Evolutionary conservation across 2,888 invertebrate species (phyloP), one percentile per base, ranked within the genome.

Genomic region (Drosophila seclusa): DNA sequence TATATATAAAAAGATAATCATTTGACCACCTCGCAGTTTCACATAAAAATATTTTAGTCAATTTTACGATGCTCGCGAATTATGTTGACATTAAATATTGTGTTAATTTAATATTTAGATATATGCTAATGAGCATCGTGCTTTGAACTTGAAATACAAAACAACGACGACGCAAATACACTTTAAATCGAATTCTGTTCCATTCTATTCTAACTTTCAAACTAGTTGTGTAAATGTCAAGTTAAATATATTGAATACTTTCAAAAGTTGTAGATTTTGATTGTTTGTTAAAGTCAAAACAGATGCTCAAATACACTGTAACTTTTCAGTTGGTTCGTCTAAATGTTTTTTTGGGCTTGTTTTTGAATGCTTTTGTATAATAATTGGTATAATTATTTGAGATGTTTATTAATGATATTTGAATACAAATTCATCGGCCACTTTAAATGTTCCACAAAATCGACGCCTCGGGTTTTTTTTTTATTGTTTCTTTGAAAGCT

Each of bases 41-140:
- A 65, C 68, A 80, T 78, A 77, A 62, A 84, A 74, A 89, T 86
- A 84, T 80, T 72, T 84, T 76, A 72, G 42, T 59, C 42, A 64
- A 73, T 72, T 90, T 88, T 80, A 91, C 58, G 82, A 79, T 61
- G 66, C 66, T 71, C 65, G 75, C 85, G 67, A 76, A 70, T 81
- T 74, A 73, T 67, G 78, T 68, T 81, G 90, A 89, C 87, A 78
- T 87, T 90, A 90, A 90, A 80, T 82, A 78, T 80, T 83, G 74
- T 82, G 79, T 80, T 82, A 89, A 91, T 89, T 90, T 82, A 83
- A 91, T 89, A 91, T 91, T 90, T 64, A 89, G 82, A 89, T 87
- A 70, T 66, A 73, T 63, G 62, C 73, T 71, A 85, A 75, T 71
- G 74, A 65, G 70, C 82, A 84, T 80, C 70, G 59, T 61, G 36